Conservation (phyloP, 1,140 invertebrate genomes). For the Patella vulgata region DNA sequence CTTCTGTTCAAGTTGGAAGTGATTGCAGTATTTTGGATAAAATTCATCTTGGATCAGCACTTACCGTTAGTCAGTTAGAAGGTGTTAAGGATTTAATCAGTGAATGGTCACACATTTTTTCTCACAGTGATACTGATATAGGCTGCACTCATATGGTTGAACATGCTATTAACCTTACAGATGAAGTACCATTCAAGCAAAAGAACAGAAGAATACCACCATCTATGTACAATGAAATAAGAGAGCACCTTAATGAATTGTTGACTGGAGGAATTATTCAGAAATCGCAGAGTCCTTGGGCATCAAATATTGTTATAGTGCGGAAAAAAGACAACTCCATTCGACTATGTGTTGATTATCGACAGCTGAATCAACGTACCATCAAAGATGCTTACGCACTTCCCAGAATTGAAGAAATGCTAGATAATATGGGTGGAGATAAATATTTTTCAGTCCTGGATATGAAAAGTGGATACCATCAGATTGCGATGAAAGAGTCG, state of each 20-base stretch:
- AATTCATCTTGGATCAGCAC: constrained; percentile 9
- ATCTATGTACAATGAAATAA: constrained; percentile 21
- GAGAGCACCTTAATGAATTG: constrained; percentile 17
- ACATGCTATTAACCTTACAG: constrained; percentile 18
- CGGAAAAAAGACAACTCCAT: constrained; percentile 33
- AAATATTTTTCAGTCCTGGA: constrained; percentile 67
- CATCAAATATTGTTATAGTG: constrained; percentile 15
- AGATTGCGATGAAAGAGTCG: constrained; percentile 40
- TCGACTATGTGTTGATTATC: constrained; percentile 67
- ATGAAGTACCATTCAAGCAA: constrained; percentile 21
- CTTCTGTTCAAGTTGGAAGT: background rate
- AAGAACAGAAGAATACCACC: constrained; percentile 18
- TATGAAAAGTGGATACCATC: constrained; percentile 55
- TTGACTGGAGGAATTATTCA: constrained; percentile 21
- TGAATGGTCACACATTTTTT: constrained; percentile 12
- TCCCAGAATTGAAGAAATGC: constrained; percentile 66
- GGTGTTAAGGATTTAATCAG: constrained; percentile 1
- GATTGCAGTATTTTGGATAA: background rate
- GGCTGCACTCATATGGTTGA: constrained; percentile 14
- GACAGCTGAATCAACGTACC: constrained; percentile 65
- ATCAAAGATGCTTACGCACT: constrained; percentile 69
- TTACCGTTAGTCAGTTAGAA: constrained; percentile 10
- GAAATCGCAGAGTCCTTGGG: constrained; percentile 20
- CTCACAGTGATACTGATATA: constrained; percentile 13
- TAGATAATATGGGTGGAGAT: constrained; percentile 60